A percentile compares a stretch with the other conserved stretches of the same genome.
These are phyloP conservation scores for Pituophis catenifer DNA, from an alignment of 2,113 vertebrate genomes.

Conservation along the genomic window DNA sequence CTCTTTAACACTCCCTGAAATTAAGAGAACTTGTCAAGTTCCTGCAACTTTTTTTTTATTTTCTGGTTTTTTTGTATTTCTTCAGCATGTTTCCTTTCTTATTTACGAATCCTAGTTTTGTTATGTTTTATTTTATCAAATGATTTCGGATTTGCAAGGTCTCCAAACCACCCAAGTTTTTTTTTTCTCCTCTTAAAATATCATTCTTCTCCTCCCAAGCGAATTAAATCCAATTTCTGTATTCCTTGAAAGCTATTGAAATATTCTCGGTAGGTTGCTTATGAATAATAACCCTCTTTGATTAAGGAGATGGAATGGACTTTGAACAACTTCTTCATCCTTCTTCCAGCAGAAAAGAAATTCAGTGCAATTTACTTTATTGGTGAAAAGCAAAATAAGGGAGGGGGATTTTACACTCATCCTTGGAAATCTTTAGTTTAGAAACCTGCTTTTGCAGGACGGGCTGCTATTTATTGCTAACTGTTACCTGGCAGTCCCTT, in stretches of 20 bases:
- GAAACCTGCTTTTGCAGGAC: not conserved
- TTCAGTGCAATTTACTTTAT: not conserved
- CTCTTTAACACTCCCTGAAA: fast-evolving
- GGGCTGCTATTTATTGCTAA: not conserved
- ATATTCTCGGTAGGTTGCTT: not conserved
- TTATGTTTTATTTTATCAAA: fast-evolving
- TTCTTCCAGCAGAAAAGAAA: not conserved
- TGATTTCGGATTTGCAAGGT: not conserved
- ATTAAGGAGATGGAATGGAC: no score
- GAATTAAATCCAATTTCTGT: not conserved
- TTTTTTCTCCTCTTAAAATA: not conserved
- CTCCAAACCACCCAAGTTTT: not conserved
- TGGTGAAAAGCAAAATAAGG: not conserved
- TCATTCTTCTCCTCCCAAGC: not conserved
- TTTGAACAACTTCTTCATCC: not conserved
- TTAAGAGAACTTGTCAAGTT: not conserved
- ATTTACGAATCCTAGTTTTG: fast-evolving
- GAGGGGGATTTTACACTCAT: not conserved
- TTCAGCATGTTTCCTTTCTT: fast-evolving
- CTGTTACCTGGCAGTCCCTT: fast-evolving
- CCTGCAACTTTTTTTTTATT: not conserved
- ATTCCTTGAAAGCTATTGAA: not conserved
- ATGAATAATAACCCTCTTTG: not conserved
- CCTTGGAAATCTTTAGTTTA: not conserved
- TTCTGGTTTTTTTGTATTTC: not conserved